Evolutionary conservation across 2,113 vertebrate species (phyloP).

Genomic region (Actenoides hombroni): DNA sequence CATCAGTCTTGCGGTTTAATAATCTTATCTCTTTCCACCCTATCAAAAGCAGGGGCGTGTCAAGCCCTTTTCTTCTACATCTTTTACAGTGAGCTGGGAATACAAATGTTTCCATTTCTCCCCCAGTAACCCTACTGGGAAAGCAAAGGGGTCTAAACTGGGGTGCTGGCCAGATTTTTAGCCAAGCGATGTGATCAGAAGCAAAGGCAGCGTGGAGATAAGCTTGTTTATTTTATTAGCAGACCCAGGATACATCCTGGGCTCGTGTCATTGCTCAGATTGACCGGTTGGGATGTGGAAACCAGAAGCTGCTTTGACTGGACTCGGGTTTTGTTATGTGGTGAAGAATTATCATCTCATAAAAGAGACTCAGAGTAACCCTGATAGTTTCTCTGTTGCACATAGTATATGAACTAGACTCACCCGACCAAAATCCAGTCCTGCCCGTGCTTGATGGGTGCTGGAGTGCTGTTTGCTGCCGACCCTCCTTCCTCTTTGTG

Average conservation of each 20-base stretch:
- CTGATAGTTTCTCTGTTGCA: background rate
- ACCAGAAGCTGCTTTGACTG: background rate
- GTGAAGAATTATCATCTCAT: background rate
- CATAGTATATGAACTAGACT: background rate
- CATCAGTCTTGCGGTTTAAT: background rate
- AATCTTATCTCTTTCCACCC: background rate
- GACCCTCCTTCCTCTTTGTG: background rate
- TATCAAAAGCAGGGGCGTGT: background rate
- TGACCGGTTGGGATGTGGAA: background rate
- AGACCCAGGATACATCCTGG: background rate
- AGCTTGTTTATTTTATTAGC: background rate
- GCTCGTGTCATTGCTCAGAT: background rate
- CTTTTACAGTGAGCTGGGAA: background rate
- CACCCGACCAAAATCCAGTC: background rate
- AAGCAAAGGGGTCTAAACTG: background rate
- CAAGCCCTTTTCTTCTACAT: background rate
- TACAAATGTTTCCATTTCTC: background rate
- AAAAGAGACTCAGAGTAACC: accelerated
- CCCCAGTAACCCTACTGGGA: background rate
- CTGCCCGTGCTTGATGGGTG: background rate
- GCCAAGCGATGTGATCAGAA: background rate
- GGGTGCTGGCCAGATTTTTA: background rate
- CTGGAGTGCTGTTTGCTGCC: background rate
- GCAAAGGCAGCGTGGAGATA: accelerated
- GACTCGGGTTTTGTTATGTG: background rate